Evolutionary conservation across 23 tunicate genomes (phyloP), one percentile per base, ranked within the genome.

Genomic region (Aplidium turbinatum): DNA sequence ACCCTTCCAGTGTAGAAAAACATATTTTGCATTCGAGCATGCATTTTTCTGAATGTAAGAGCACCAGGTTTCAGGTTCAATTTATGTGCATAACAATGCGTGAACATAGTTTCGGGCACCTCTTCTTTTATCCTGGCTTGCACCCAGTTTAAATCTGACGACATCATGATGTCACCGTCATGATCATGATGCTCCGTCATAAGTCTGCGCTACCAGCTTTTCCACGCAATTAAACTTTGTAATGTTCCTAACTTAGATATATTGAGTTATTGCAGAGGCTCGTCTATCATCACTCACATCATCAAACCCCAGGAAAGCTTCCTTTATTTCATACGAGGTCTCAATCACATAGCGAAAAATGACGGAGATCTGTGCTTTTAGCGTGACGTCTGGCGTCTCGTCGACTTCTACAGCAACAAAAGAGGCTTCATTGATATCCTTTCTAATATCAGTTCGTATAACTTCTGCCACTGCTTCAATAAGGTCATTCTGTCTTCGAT

Each of bases 281-380:
- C n/a, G n/a, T n/a, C n/a, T n/a, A n/a, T n/a, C n/a, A n/a, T n/a
- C n/a, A n/a, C n/a, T n/a, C n/a, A n/a, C n/a, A n/a, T n/a, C n/a
- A n/a, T n/a, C 61, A 13, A 54, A 20, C 6, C 19, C 19, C 61
- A 13, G 21, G 21, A 54, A 54, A 54, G 22, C 19, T 9, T n/a
- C 22, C 61, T 54, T 54, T 22, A 54, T 20, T 54, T 16, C 21
- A 54, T 54, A 54, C 23, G 61, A 54, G 23, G 22, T 20, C 61
- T 54, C n/a, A n/a, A n/a, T n/a, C 61, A 54, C 61, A 54, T 54
- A 54, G 21, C 61, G 61, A 54, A 54, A 54, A 54, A 9, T 20
- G 21, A 9, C 22, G 23, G 21, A 54, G 23, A 54, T 54, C 61
- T 54, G 61, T 22, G 61, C 61, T 20, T 54, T 54, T 54, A 16